Evolutionary conservation across 1,140 invertebrate genomes (phyloP), one percentile per base, ranked within the genome.

Genomic region (Rhysida immarginata): DNA sequence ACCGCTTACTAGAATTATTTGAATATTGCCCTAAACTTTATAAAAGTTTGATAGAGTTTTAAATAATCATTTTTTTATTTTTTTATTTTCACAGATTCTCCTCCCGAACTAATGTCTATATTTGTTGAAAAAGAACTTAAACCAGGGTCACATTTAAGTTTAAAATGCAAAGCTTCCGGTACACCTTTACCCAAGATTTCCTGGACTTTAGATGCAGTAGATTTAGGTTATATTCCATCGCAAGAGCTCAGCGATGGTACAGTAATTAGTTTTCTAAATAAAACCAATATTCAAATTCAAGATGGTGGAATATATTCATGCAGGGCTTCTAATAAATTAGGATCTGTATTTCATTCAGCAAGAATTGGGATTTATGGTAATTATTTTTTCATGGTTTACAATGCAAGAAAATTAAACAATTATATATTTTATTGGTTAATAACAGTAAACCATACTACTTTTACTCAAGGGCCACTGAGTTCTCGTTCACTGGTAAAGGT

Each of bases 181-280:
- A 35, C 5, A 8, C 29, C 29, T 8, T 5, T 16, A 35, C 29
- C 29, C 5, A 16, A 35, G 16, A 16, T 35, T 8, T 8, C 29
- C 5, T 35, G 29, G 29, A 35, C 29, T 16, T 8, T 35, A 35
- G 29, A 35, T 16, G 16, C n/a, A n/a, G n/a, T n/a, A n/a, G n/a
- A n/a, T n/a, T n/a, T n/a, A n/a, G n/a, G n/a, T n/a, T n/a, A n/a
- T n/a, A n/a, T n/a, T n/a, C n/a, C n/a, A n/a, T n/a, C n/a, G n/a
- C n/a, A n/a, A n/a, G n/a, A n/a, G n/a, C n/a, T n/a, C n/a, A n/a
- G 16, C 5, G 78, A 85, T 13, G 90, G 91, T 62, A 85, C 91
- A 69, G 87, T 95, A 41, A 86, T 95, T 67, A 93, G 89, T 64
- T 89, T 92, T 74, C 85, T 96, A 59, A 96, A 96, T 74, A 87